Evolutionary conservation across 2,797 vertebrate species (phyloP).

Genomic region (Neomorphus geoffroyi): DNA sequence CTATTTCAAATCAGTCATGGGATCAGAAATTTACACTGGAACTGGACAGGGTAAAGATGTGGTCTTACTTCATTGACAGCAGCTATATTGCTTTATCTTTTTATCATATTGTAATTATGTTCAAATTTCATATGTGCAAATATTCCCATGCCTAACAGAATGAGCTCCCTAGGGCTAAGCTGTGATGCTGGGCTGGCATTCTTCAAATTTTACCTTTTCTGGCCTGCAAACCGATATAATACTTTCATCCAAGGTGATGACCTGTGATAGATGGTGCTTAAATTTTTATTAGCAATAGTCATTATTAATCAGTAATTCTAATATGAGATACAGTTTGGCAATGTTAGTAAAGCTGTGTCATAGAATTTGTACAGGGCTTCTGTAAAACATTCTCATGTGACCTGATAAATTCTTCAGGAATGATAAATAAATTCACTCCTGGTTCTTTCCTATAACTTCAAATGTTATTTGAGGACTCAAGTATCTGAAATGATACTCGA

Average conservation of each 20-base stretch:
- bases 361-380: neutral
- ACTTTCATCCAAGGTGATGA: neutral
- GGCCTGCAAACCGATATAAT: neutral
- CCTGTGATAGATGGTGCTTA: neutral
- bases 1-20: slow-evolving; percentile 90
- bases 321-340: neutral
- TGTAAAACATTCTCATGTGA: neutral
- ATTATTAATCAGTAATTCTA: neutral
- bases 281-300: neutral
- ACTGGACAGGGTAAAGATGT: slow-evolving; percentile 85
- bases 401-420: neutral
- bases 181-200: neutral
- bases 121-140: neutral
- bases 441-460: neutral
- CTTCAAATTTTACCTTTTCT: neutral
- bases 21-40: slow-evolving; percentile 92
- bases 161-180: neutral
- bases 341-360: neutral
- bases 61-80: neutral
- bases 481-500: neutral
- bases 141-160: neutral
- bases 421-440: neutral
- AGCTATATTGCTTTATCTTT: neutral
- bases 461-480: neutral
- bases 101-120: neutral